These are phyloP conservation scores for Mormyrops attenuatus DNA, from an alignment of 2,797 vertebrate species.

Conservation along the genomic window DNA sequence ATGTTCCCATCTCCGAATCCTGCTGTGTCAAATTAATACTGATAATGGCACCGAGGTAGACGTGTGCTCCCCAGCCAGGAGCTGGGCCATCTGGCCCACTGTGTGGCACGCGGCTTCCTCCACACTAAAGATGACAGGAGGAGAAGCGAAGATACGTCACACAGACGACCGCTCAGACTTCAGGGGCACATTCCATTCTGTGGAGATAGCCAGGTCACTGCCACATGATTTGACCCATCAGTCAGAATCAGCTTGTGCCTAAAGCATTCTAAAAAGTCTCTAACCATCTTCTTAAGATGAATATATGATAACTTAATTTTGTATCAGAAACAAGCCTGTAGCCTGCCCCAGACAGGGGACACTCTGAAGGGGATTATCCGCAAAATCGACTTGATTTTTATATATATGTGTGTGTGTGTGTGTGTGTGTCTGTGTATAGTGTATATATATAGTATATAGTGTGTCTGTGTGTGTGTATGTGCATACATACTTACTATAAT, in stretches of 20 bases:
- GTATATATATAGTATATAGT: too few relatives aligned
- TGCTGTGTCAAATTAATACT: constrained; percentile 37
- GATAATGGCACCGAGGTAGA: constrained; percentile 30
- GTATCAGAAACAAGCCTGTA: background rate
- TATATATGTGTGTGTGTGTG: too few relatives aligned
- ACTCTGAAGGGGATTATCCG: background rate
- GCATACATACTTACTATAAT: background rate
- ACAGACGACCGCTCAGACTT: background rate
- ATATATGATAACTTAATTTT: background rate
- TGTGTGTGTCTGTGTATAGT: too few relatives aligned
- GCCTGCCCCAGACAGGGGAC: background rate
- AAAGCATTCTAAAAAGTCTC: background rate
- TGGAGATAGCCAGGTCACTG: background rate
- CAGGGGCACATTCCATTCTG: background rate
- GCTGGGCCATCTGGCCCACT: constrained; percentile 36
- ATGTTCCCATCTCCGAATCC: constrained; percentile 16
- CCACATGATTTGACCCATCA: background rate
- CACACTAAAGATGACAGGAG: background rate
- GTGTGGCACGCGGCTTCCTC: background rate
- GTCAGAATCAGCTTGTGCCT: background rate
- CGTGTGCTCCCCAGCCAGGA: constrained; percentile 12
- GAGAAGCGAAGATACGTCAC: background rate
- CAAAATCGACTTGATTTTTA: background rate
- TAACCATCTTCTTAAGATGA: background rate
- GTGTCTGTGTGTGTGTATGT: background rate